A percentile compares a stretch with the other conserved stretches of the same genome.
phyloP scores from a whole-genome alignment of 1,140 invertebrate genomes.

The Tetranychus urticae region DNA sequence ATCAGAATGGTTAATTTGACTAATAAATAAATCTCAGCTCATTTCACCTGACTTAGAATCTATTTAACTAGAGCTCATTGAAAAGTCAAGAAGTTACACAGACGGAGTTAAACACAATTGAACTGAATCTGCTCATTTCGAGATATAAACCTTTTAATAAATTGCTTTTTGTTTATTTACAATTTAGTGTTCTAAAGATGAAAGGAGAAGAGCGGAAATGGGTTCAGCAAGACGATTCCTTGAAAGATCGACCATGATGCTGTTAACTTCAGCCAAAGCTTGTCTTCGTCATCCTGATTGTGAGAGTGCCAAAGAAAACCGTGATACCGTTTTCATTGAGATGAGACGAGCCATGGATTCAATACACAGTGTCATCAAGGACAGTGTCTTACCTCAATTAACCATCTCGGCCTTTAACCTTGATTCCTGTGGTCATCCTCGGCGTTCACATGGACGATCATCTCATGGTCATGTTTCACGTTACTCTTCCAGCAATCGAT shows the following conservation, averaged over 20 bases:
- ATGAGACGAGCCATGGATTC: constrained; percentile 91
- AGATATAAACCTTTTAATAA: too few species aligned
- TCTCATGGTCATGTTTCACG: neutral
- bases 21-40: too few species aligned
- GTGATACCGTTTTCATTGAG: constrained; percentile 79
- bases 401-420: constrained; percentile 18
- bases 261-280: constrained; percentile 83
- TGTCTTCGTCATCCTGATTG: constrained; percentile 85
- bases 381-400: constrained; percentile 46
- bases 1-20: too few species aligned
- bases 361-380: constrained; percentile 88
- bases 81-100: too few species aligned
- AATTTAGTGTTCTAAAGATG: constrained; percentile 39
- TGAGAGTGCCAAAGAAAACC: constrained; percentile 66
- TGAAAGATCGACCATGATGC: constrained; percentile 90
- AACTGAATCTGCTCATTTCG: too few species aligned
- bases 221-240: constrained; percentile 74
- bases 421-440: constrained; percentile 4
- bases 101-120: too few species aligned
- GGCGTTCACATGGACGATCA: neutral
- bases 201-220: constrained; percentile 80
- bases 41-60: too few species aligned
- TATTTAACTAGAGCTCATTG: too few species aligned
- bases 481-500: constrained; percentile 9
- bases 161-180: too few species aligned